Base-by-base conservation (phyloP, 2,113 vertebrate species). In the Hirundichthys speculiger region DNA sequence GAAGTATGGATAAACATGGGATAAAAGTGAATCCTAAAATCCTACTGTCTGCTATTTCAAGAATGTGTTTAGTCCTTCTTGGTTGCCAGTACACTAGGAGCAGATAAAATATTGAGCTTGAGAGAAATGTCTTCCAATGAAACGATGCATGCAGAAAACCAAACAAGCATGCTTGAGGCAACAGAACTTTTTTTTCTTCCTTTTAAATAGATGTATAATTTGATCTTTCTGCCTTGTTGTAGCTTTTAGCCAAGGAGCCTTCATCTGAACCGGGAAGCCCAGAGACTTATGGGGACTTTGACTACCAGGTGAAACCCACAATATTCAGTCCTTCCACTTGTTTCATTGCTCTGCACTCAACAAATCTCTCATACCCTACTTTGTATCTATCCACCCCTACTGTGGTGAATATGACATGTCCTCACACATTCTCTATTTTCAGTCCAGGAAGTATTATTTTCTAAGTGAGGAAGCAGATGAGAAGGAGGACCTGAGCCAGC, bases 371-470 rank as follows among this genome's bases (percentile, higher is more conserved):
- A 40, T 38, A 19, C 13, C 7, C 16, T 50, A 16, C 41, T 63
- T 46, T 53, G 27, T 43, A 38, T 51, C 46, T 27, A 24, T 50
- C 47, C 38, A 24, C 51, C 50, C 13, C 42, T 39, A n/a, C 46
- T 57, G 43, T 21, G 22, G 12, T 41, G 43, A 30, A 13, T 61
- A 3, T 69, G 30, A 61, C 51, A 41, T 57, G 15, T 67, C 30
- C 13, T 69, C 69, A n/a, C 14, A 13, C 39, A 18, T 56, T 42
- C 10, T 63, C 18, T 68, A 45, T 73, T 39, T 78, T 1, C 85
- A 96, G 95, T 96, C 95, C 45, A 93, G 95, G 60, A 96, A 95
- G 83, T 96, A 96, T 88, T 96, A 96, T 62, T 96, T 95, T 65
- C 88, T 97, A 19, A 96, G 95, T 7, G 94, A 96, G 65, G 94